Evolutionary conservation across 2,888 invertebrate species (phyloP).

Genomic region (Steromphala cineraria): DNA sequence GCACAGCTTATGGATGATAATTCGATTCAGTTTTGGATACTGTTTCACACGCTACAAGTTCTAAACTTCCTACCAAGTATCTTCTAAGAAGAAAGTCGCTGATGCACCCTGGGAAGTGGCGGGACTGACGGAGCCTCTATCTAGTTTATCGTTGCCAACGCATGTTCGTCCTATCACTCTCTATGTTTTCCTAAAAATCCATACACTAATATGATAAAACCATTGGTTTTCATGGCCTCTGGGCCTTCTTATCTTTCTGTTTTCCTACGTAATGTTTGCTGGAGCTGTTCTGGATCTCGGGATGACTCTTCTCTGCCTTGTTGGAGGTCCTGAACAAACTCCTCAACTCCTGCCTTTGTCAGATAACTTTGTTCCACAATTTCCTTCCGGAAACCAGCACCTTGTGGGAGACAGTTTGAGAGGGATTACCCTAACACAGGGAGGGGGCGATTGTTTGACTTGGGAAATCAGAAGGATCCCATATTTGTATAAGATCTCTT

Average conservation of each 20-base stretch:
- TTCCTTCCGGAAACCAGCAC: neutral
- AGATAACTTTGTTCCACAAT: conserved; percentile 13
- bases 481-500: too few species aligned
- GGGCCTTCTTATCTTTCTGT: neutral
- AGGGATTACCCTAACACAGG: neutral
- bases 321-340: neutral
- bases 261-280: neutral
- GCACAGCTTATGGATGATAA: neutral
- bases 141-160: too few species aligned
- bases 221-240: neutral
- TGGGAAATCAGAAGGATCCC: neutral
- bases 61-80: neutral
- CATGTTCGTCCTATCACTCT: neutral
- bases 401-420: neutral
- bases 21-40: neutral
- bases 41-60: neutral
- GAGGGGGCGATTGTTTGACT: neutral
- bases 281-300: neutral
- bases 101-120: too few species aligned
- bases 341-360: neutral
- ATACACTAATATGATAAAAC: conserved; percentile 5
- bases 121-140: too few species aligned
- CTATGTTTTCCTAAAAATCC: neutral
- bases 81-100: neutral
- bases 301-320: neutral